phyloP scores from a whole-genome alignment of 2,888 invertebrate species.

The Cephus pygmeus region DNA sequence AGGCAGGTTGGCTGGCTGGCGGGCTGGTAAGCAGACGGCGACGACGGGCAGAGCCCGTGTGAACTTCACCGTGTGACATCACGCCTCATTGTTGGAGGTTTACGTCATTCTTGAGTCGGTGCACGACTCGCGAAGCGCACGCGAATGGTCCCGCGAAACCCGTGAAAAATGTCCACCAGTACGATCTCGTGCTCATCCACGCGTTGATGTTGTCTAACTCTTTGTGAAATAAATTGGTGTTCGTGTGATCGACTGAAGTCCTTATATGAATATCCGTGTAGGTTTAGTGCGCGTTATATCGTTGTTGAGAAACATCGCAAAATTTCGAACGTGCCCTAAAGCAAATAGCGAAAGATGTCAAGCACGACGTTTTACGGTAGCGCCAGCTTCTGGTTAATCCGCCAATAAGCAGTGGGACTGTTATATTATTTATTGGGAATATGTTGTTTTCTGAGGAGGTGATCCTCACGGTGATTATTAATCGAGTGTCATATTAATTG shows the following conservation, averaged over 20 bases:
- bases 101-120: slow-evolving; percentile 62
- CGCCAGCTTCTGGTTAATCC: slow-evolving; percentile 45
- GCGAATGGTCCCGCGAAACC: slow-evolving; percentile 35
- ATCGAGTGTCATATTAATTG: not conserved
- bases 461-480: not conserved
- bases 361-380: slow-evolving; percentile 44
- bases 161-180: slow-evolving; percentile 36
- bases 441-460: not conserved
- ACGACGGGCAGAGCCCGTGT: slow-evolving; percentile 28
- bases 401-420: slow-evolving; percentile 18
- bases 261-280: not conserved
- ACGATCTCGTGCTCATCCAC: not conserved
- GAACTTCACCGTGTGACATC: slow-evolving; percentile 60
- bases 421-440: slow-evolving; percentile 2
- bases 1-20: slow-evolving; percentile 5
- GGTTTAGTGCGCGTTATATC: not conserved
- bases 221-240: not conserved
- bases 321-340: slow-evolving; percentile 1
- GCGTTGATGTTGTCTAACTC: not conserved
- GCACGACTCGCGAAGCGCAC: slow-evolving; percentile 30
- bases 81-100: slow-evolving; percentile 66
- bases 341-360: slow-evolving; percentile 34
- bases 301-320: not conserved
- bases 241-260: not conserved
- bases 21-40: slow-evolving; percentile 10